Base-by-base conservation (phyloP, 2,113 vertebrate genomes). In the Tupaia tana region DNA sequence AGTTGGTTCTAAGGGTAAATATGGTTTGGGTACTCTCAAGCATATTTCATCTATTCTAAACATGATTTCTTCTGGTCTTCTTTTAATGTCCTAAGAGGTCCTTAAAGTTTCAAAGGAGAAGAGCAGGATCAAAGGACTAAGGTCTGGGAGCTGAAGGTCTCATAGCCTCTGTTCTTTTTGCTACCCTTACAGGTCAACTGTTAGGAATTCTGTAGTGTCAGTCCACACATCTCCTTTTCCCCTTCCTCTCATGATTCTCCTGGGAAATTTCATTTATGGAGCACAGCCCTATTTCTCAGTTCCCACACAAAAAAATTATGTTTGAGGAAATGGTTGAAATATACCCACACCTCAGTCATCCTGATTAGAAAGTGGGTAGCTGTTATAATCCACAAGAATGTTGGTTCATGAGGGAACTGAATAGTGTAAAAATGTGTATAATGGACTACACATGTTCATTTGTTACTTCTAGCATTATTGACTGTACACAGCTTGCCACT, bases 371-470 rank as follows among this genome's bases (percentile, higher is more conserved):
- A 85, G 81, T 74, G 34, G 22, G 9, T 74, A 89, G 27, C 25
- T 89, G 4, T 6, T 27, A 15, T 86, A 95, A 52, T 82, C 66
- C n/a, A 87, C 16, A 90, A 20, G 31, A 84, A 94, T 94, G 27
- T n/a, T 91, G 74, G 24, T 66, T 97, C 54, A 91, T 71, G 83
- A 75, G 13, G 59, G 24, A 89, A 16, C 11, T 59, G n/a, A 20
- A 24, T 92, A 75, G 24, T 86, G 19, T 74, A 86, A 85, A 85
- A 90, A 93, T 66, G 6, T 87, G 13, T 56, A 61, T 86, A 96
- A 97, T 56, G 27, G 16, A 79, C 52, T 89, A 91, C 77, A 89
- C 9, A 83, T 96, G 69, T 6, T 91, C 64, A 13, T n/a, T 69
- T 73, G 31, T 91, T 93, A 67, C 89, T 94, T 73, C 83, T 78